Evolutionary conservation across 2,113 vertebrate species (phyloP).

Genomic region (Lepisosteus osseus): DNA sequence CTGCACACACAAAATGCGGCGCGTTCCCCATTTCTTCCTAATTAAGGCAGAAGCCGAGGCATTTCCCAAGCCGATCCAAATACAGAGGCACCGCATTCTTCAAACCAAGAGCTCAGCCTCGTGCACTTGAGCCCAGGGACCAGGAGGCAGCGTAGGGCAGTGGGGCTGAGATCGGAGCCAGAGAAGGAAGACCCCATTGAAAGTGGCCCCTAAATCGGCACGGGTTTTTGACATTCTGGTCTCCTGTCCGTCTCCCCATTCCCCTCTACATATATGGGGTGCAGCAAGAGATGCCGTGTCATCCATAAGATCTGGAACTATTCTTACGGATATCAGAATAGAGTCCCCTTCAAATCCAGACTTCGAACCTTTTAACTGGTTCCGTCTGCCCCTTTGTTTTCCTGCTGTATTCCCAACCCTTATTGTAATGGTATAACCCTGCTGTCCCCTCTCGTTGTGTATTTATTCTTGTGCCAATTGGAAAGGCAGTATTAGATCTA

Average conservation of each 20-base stretch:
- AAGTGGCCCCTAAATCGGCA: background rate
- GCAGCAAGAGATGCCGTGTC: background rate
- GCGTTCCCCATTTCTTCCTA: slow-evolving; percentile 45
- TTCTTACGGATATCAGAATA: too few relatives aligned
- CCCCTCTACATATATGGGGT: too few relatives aligned
- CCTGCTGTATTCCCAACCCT: too few relatives aligned
- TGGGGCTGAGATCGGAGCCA: background rate
- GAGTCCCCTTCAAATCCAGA: too few relatives aligned
- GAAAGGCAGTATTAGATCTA: too few relatives aligned
- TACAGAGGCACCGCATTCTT: slow-evolving; percentile 13
- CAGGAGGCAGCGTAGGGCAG: background rate
- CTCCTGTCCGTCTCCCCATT: too few relatives aligned
- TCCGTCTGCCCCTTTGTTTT: too few relatives aligned
- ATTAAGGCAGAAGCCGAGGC: slow-evolving; percentile 50
- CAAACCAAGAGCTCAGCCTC: background rate
- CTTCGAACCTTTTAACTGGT: too few relatives aligned
- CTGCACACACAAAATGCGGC: slow-evolving; percentile 28
- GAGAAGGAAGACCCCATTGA: background rate
- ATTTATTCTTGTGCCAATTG: too few relatives aligned
- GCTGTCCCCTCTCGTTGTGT: too few relatives aligned
- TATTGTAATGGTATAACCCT: too few relatives aligned
- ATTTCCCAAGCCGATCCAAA: slow-evolving; percentile 37
- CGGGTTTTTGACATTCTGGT: background rate
- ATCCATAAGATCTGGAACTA: background rate
- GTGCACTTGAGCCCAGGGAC: background rate